phyloP scores from a whole-genome alignment of 2,797 vertebrate genomes.

The Hippopotamyrus pictus region DNA sequence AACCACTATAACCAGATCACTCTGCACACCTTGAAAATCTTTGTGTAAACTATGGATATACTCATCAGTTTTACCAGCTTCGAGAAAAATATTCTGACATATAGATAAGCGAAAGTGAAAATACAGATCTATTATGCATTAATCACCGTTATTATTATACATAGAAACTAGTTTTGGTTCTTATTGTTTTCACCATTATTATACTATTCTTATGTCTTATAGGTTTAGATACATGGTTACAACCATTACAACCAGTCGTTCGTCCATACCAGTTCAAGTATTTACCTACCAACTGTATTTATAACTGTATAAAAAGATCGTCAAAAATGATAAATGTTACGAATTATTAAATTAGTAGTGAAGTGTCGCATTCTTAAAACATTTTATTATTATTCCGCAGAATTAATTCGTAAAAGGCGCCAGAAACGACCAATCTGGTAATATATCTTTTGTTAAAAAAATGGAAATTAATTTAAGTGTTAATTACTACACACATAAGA shows the following conservation, averaged over 20 bases:
- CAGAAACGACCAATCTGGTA: background rate
- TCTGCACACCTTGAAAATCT: background rate
- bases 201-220: background rate
- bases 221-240: background rate
- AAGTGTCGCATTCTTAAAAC: background rate
- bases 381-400: background rate
- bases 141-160: background rate
- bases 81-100: background rate
- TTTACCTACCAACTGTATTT: background rate
- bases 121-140: background rate
- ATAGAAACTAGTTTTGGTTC: background rate
- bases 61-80: background rate
- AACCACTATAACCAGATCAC: background rate
- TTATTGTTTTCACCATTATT: background rate
- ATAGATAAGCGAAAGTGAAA: background rate
- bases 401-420: background rate
- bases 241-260: background rate
- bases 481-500: constrained; percentile 60
- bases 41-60: background rate
- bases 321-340: background rate
- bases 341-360: background rate
- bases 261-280: background rate
- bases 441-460: background rate
- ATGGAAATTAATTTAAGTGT: constrained; percentile 18
- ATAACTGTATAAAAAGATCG: background rate